These are phyloP conservation scores for Abrostola triplasia DNA, from an alignment of 2,888 invertebrate genomes.

Conservation along the genomic window DNA sequence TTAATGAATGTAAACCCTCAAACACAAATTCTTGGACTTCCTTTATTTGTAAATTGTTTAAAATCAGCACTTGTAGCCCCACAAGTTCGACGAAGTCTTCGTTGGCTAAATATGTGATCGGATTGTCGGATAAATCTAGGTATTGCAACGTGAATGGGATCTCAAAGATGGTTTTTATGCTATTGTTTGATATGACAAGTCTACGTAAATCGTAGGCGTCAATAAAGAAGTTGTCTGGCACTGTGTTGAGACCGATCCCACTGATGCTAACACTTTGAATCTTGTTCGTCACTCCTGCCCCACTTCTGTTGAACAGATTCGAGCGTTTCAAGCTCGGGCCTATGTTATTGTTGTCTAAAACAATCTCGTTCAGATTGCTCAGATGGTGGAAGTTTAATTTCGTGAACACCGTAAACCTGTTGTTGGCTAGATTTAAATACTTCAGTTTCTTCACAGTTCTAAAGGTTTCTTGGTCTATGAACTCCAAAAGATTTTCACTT, in stretches of 20 bases:
- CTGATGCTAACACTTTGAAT: conserved; percentile 73
- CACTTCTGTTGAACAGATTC: conserved; percentile 78
- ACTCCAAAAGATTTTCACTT: conserved; percentile 75
- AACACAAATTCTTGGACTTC: conserved; percentile 88
- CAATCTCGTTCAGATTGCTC: conserved; percentile 74
- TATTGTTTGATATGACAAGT: conserved; percentile 86
- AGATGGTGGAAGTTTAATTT: conserved; percentile 78
- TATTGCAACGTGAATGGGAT: conserved; percentile 88
- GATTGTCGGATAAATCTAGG: conserved; percentile 90
- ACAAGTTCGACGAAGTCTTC: conserved; percentile 85
- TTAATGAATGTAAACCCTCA: conserved; percentile 84
- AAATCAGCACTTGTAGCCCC: conserved; percentile 83
- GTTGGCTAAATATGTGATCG: conserved; percentile 81
- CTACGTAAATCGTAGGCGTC: conserved; percentile 81
- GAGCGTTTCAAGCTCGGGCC: conserved; percentile 69
- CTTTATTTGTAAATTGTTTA: conserved; percentile 88
- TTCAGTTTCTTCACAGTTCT: conserved; percentile 74
- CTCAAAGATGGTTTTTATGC: conserved; percentile 85
- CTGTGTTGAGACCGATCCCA: conserved; percentile 67
- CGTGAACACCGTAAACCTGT: conserved; percentile 76
- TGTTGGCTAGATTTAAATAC: conserved; percentile 81
- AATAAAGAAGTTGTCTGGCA: conserved; percentile 79
- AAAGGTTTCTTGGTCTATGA: conserved; percentile 76
- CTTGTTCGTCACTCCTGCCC: conserved; percentile 76
- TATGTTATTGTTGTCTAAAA: conserved; percentile 81